Conservation (phyloP, 1,140 invertebrate genomes). For the Drosophila santomea region DNA sequence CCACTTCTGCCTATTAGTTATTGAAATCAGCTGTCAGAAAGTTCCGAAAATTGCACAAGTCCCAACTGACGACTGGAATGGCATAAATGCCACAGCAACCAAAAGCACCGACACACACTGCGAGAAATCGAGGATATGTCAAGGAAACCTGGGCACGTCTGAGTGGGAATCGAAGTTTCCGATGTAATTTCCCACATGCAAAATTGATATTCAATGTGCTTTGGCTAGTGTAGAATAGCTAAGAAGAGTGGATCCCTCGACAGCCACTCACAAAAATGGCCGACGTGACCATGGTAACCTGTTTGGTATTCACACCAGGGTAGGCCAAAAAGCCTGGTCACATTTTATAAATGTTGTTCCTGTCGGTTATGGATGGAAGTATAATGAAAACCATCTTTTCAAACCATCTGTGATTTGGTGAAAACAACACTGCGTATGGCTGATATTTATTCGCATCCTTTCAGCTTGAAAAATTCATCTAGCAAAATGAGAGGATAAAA, state of each 20-base stretch:
- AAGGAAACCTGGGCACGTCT: conserved; percentile 9
- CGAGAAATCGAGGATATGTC: conserved; percentile 13
- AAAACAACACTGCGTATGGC: conserved; percentile 1
- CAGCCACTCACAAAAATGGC: conserved; percentile 61
- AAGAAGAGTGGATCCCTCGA: conserved; percentile 25
- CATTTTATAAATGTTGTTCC: background rate
- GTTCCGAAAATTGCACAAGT: conserved; percentile 69
- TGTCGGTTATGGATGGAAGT: no score
- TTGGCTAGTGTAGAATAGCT: conserved; percentile 21
- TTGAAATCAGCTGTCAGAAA: conserved; percentile 82
- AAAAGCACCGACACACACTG: conserved; percentile 17
- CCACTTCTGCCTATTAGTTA: conserved; percentile 80
- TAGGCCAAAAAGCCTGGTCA: background rate
- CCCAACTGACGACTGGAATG: conserved; percentile 66
- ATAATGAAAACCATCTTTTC: background rate
- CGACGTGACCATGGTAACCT: conserved; percentile 77
- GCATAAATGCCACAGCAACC: conserved; percentile 49
- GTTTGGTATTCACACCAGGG: conserved; percentile 7
- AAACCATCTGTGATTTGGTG: background rate
- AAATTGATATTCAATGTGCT: conserved; percentile 38
- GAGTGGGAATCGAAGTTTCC: conserved; percentile 24
- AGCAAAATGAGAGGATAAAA: background rate
- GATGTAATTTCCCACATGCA: conserved; percentile 39
- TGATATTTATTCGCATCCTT: background rate
- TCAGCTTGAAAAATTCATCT: background rate